Evolutionary conservation across 1,140 invertebrate species (phyloP).

Genomic region (Conus ventricosus): DNA sequence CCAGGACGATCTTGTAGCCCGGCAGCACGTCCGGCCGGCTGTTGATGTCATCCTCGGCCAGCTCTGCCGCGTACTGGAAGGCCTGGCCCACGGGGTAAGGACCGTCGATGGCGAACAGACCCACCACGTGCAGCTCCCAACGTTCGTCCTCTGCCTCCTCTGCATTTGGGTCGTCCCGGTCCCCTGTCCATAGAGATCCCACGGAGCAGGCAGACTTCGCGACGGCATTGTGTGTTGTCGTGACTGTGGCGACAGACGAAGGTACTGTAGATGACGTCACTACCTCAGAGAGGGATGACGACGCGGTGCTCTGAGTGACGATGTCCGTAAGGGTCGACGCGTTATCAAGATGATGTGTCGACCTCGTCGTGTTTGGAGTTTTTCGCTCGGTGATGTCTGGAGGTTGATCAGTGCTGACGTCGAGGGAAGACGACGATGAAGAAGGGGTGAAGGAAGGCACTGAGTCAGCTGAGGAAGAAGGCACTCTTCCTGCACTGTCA

Average conservation of each 20-base stretch:
- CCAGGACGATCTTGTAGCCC: constrained; percentile 91
- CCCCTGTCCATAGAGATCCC: not conserved
- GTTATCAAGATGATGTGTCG: not conserved
- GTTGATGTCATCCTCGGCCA: constrained; percentile 97
- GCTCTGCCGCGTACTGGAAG: constrained; percentile 83
- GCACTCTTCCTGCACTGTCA: too few relatives aligned
- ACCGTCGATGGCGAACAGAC: constrained; percentile 89
- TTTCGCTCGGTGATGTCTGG: not conserved
- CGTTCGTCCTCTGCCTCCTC: not conserved
- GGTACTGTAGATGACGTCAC: not conserved
- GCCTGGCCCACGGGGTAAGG: constrained; percentile 81
- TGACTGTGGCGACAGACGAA: not conserved
- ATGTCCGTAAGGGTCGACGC: not conserved
- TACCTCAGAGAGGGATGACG: not conserved
- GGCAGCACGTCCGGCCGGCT: constrained; percentile 88
- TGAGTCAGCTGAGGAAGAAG: not conserved
- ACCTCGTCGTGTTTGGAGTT: not conserved
- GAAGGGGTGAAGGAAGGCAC: not conserved
- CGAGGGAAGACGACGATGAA: not conserved
- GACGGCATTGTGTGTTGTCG: not conserved
- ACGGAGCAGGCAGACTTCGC: not conserved
- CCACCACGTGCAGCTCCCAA: constrained; percentile 88
- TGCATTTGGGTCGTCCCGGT: not conserved
- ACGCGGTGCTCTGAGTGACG: not conserved
- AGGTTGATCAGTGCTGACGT: not conserved